A percentile compares a stretch with the other conserved stretches of the same genome.
Evolutionary conservation across 2,797 vertebrate species (phyloP).

Genomic region (Limosa lapponica): DNA sequence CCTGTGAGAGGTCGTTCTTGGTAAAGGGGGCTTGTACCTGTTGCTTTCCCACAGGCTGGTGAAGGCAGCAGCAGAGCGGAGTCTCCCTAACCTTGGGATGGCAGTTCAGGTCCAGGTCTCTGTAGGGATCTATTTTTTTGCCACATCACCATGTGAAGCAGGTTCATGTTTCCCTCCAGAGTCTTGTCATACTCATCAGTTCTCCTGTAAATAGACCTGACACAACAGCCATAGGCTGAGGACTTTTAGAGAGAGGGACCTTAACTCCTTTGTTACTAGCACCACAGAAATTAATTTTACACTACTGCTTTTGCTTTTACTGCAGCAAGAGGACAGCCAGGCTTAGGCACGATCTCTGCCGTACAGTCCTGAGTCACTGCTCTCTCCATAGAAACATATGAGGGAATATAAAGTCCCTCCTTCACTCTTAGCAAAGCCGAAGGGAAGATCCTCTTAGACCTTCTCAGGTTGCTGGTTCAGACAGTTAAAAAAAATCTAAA

Average conservation of each 20-base stretch:
- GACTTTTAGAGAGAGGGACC: neutral
- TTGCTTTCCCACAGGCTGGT: neutral
- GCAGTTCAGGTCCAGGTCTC: neutral
- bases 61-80: neutral
- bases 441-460: neutral
- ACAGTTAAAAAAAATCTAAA: neutral
- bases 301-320: neutral
- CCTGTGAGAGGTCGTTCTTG: neutral
- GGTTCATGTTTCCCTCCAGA: conserved; percentile 8
- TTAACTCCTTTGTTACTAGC: neutral
- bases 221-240: neutral
- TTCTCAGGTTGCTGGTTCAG: neutral
- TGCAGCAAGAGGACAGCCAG: neutral
- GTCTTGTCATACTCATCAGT: neutral
- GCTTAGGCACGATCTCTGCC: neutral
- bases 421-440: neutral
- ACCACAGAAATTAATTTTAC: neutral
- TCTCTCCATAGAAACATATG: neutral
- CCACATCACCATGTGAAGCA: neutral
- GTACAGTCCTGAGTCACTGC: neutral
- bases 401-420: neutral
- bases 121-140: neutral
- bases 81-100: neutral
- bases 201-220: conserved; percentile 10
- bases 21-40: neutral